Conservation (phyloP, 2,797 vertebrate genomes). For the Anniella stebbinsi region DNA sequence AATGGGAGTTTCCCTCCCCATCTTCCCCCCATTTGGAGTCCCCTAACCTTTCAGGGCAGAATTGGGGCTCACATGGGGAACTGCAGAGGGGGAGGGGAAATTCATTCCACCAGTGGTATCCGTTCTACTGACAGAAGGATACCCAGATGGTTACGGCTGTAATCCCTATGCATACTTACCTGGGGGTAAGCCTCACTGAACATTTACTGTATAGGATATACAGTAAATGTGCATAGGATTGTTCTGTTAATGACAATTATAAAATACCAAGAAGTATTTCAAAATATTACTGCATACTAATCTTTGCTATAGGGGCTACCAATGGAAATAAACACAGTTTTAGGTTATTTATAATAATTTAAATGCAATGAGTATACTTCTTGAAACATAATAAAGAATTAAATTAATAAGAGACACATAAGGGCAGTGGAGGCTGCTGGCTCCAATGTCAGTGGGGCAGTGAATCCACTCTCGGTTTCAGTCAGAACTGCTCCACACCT, state of each 20-base stretch:
- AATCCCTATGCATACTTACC: background rate
- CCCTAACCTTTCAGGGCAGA: too few relatives aligned
- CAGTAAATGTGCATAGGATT: background rate
- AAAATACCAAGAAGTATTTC: constrained; percentile 31
- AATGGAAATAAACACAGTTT: background rate
- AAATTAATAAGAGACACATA: background rate
- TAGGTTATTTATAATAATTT: background rate
- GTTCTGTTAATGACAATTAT: background rate
- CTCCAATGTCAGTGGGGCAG: too few relatives aligned
- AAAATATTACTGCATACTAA: constrained; percentile 19
- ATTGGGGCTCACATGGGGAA: too few relatives aligned
- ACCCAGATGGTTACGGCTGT: too few relatives aligned
- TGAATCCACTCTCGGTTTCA: too few relatives aligned
- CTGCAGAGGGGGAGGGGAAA: too few relatives aligned
- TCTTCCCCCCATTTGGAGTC: too few relatives aligned
- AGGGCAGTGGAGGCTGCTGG: too few relatives aligned
- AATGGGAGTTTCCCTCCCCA: too few relatives aligned
- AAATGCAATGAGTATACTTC: background rate
- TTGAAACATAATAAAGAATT: background rate
- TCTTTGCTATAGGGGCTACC: constrained; percentile 30
- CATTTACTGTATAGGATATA: background rate
- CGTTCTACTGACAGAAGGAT: too few relatives aligned
- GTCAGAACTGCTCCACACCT: too few relatives aligned
- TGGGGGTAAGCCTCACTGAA: background rate
- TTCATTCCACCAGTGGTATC: too few relatives aligned